Evolutionary conservation across 2,113 vertebrate genomes (phyloP).

Genomic region (Tringa solitaria): DNA sequence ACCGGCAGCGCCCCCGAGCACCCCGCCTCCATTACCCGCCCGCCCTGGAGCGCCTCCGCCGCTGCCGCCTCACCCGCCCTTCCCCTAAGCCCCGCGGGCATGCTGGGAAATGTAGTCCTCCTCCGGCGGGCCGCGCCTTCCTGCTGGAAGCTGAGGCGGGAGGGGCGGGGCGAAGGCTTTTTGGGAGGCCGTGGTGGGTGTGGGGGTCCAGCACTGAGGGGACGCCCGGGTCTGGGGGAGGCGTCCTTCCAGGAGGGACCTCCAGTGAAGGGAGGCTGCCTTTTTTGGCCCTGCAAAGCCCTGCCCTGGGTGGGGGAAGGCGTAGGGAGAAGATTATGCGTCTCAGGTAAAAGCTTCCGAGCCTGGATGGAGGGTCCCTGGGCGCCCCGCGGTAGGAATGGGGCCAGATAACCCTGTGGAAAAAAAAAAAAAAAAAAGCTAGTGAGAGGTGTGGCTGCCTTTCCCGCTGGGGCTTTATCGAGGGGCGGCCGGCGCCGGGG

Average conservation of each 20-base stretch:
- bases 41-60: not conserved
- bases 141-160: not conserved
- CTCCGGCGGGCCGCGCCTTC: not conserved
- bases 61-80: not conserved
- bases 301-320: not conserved
- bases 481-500: fast-evolving
- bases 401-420: not conserved
- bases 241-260: no score
- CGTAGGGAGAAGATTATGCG: no score
- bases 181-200: not conserved
- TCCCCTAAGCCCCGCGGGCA: not conserved
- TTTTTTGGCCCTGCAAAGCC: not conserved
- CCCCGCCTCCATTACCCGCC: conserved; percentile 46
- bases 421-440: no score
- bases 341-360: no score
- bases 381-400: no score
- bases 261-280: no score
- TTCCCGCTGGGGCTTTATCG: no score
- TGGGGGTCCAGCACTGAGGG: no score
- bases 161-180: not conserved
- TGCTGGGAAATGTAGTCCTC: not conserved
- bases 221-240: fast-evolving
- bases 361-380: no score
- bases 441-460: no score
- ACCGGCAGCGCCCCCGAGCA: not conserved